phyloP scores from a whole-genome alignment of 1,140 invertebrate species.

The Pseudomyrmex dendroicus region DNA sequence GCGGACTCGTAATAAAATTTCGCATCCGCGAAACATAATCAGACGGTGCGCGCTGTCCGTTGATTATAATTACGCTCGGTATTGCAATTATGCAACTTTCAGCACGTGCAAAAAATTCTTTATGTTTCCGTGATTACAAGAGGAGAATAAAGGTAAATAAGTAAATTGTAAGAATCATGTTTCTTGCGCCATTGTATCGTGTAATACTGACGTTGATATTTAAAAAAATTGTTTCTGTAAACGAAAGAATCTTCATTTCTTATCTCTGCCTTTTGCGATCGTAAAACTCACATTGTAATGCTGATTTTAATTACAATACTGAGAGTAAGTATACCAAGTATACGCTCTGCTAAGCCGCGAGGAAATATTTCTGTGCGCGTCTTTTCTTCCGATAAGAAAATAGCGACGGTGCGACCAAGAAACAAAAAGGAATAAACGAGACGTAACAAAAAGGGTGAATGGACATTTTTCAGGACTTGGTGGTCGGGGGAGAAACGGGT shows the following conservation, averaged over 20 bases:
- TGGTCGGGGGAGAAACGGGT: background rate
- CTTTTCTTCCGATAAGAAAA: background rate
- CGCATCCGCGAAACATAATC: conserved; percentile 26
- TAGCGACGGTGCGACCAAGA: background rate
- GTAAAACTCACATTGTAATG: background rate
- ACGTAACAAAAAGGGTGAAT: conserved; percentile 18
- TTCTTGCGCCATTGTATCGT: background rate
- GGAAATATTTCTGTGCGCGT: background rate
- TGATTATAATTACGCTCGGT: conserved; percentile 26
- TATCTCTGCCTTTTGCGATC: background rate
- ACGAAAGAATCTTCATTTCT: background rate
- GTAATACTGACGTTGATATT: background rate
- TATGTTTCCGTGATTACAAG: background rate
- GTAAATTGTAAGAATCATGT: background rate
- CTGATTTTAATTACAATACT: background rate
- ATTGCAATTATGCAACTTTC: conserved; percentile 13
- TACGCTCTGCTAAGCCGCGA: background rate
- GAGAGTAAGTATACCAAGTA: too few relatives aligned
- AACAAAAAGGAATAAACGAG: conserved; percentile 29
- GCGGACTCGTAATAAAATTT: conserved; percentile 34
- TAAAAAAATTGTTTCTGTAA: background rate
- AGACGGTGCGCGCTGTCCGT: conserved; percentile 1
- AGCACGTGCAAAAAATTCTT: background rate
- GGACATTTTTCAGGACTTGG: conserved; percentile 30
- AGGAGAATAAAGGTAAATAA: background rate